A percentile compares a stretch with the other conserved stretches of the same genome.
phyloP scores from a whole-genome alignment of 2,113 vertebrate species.

The Eulemur rufifrons region DNA sequence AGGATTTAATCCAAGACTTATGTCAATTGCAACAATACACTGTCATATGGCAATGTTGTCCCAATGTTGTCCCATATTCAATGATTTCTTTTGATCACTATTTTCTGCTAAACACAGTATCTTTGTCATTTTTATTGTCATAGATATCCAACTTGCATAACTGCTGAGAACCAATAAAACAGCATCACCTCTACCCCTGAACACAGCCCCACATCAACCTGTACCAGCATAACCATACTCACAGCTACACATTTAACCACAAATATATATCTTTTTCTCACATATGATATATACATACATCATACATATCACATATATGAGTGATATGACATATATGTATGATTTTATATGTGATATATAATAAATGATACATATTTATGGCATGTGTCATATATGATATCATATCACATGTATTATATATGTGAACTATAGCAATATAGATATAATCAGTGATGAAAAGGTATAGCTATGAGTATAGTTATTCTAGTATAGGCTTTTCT shows the following conservation, averaged over 20 bases:
- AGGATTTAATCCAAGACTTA: conserved; percentile 80
- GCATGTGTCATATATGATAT: background rate
- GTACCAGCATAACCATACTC: background rate
- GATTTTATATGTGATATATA: background rate
- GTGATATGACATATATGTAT: background rate
- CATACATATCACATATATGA: background rate
- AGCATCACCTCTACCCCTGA: background rate
- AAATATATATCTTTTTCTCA: background rate
- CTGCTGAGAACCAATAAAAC: conserved; percentile 84
- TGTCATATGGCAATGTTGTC: background rate
- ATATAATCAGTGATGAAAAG: background rate
- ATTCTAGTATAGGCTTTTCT: background rate
- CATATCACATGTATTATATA: too few relatives aligned
- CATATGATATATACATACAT: background rate
- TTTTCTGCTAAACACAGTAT: background rate
- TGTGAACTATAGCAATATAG: background rate
- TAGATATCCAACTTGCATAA: conserved; percentile 77
- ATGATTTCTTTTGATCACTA: background rate
- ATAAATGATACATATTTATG: background rate
- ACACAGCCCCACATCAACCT: background rate
- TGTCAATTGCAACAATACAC: conserved; percentile 87
- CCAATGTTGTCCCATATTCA: background rate
- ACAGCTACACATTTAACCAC: background rate
- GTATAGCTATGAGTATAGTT: background rate
- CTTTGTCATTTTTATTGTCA: conserved; percentile 62